phyloP scores from a whole-genome alignment of 2,797 vertebrate species.

The Thaleichthys pacificus region DNA sequence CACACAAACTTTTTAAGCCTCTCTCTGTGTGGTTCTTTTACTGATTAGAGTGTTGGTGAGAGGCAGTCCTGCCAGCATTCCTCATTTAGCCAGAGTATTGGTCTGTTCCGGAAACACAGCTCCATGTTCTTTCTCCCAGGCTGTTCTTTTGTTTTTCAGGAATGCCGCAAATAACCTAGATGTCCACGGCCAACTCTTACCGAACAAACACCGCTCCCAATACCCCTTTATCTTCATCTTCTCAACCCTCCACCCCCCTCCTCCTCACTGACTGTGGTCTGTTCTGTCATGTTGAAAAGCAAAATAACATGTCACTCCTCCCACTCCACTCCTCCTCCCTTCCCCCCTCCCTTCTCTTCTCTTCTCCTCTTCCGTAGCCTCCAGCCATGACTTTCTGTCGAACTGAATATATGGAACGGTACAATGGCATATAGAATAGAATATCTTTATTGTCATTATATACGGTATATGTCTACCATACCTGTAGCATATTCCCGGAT shows the following conservation, averaged over 20 bases:
- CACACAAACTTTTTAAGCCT: slow-evolving; percentile 18
- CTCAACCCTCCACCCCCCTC: slow-evolving; percentile 11
- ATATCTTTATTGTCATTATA: too few species aligned
- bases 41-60: slow-evolving; percentile 32
- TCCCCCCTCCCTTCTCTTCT: slow-evolving; percentile 4
- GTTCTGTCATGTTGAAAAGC: slow-evolving; percentile 45
- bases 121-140: slow-evolving; percentile 25
- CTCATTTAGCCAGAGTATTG: slow-evolving; percentile 26
- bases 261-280: slow-evolving; percentile 35
- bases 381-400: slow-evolving; percentile 24
- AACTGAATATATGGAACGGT: background rate
- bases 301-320: slow-evolving; percentile 44
- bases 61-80: slow-evolving; percentile 16
- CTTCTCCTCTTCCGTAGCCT: slow-evolving; percentile 16
- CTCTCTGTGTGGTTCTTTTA: slow-evolving; percentile 23
- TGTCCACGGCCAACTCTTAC: slow-evolving; percentile 36
- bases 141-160: slow-evolving; percentile 52
- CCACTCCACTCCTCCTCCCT: slow-evolving; percentile 27
- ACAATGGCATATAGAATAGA: background rate
- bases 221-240: background rate
- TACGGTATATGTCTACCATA: background rate
- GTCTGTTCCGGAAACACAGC: slow-evolving; percentile 33
- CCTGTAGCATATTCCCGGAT: slow-evolving; percentile 15
- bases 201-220: slow-evolving; percentile 43
- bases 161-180: slow-evolving; percentile 44